These are phyloP conservation scores for Aulostomus chinensis DNA, from an alignment of 2,797 vertebrate genomes.

Conservation along the genomic window DNA sequence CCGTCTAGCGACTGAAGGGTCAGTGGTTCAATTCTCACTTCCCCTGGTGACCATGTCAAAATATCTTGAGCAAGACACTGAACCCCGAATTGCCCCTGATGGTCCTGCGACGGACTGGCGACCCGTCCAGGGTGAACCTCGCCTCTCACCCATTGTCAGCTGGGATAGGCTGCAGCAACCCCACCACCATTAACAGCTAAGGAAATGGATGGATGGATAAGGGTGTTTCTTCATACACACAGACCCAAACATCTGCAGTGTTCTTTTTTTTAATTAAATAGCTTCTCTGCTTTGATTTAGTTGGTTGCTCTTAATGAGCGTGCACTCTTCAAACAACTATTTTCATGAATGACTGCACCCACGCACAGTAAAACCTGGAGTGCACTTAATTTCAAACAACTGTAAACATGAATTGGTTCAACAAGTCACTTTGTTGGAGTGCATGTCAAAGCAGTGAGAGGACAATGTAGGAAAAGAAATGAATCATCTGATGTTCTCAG, in stretches of 20 bases:
- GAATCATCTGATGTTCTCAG: conserved; percentile 39
- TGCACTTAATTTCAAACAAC: conserved; percentile 47
- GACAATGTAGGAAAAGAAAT: conserved; percentile 30
- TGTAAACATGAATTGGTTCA: conserved; percentile 56
- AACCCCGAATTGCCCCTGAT: too few species aligned
- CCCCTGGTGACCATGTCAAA: too few species aligned
- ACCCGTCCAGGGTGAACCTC: too few species aligned
- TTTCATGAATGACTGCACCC: conserved; percentile 58
- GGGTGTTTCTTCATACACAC: too few species aligned
- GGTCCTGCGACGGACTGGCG: too few species aligned
- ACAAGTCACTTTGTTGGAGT: conserved; percentile 47
- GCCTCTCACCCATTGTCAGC: too few species aligned
- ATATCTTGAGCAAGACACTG: too few species aligned
- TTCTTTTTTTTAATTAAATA: conserved; percentile 69
- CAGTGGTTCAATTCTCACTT: too few species aligned
- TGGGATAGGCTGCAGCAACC: too few species aligned
- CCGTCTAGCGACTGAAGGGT: too few species aligned
- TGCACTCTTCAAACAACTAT: conserved; percentile 56
- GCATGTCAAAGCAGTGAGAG: conserved; percentile 25
- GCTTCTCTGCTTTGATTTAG: conserved; percentile 57
- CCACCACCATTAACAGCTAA: too few species aligned
- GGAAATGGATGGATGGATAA: too few species aligned
- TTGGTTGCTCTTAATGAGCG: conserved; percentile 64
- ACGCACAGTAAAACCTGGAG: conserved; percentile 43
- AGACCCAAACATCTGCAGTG: conserved; percentile 60